These are phyloP conservation scores for Ceyx erithaca DNA, from an alignment of 2,797 vertebrate genomes.

Conservation along the genomic window DNA sequence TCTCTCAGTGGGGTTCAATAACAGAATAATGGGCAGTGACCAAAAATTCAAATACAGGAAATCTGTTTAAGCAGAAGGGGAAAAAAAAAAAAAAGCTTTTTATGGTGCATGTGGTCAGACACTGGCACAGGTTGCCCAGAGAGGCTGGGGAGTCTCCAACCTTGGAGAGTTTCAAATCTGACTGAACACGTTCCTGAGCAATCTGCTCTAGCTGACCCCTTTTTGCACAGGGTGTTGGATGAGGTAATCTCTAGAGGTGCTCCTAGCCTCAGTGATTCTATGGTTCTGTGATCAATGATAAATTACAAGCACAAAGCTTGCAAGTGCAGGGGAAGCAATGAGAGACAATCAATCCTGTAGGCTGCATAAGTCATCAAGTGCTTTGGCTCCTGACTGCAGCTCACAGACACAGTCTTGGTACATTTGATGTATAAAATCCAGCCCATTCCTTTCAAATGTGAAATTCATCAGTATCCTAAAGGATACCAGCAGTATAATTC, in stretches of 20 bases:
- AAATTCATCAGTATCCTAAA: not conserved
- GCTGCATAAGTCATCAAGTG: not conserved
- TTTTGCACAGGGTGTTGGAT: not conserved
- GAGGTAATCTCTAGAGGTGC: not conserved
- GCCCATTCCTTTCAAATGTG: not conserved
- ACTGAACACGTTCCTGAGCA: not conserved
- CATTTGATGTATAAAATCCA: constrained; percentile 37
- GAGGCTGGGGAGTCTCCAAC: not conserved
- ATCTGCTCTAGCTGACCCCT: not conserved
- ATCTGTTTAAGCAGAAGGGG: not conserved
- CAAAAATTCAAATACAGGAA: not conserved
- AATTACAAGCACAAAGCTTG: not conserved
- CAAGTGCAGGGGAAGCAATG: not conserved
- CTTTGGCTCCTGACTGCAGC: constrained; percentile 24
- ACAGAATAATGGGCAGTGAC: not conserved
- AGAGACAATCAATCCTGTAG: not conserved
- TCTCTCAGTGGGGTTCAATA: not conserved
- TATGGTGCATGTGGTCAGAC: not conserved
- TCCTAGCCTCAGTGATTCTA: not conserved
- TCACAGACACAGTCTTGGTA: not conserved
- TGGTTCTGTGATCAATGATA: not conserved
- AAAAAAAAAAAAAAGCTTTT: not conserved
- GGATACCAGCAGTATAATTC: not conserved
- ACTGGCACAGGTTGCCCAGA: not conserved
- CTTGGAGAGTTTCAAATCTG: not conserved